phyloP scores from a whole-genome alignment of 2,113 vertebrate species.

The Dicaeum eximium region DNA sequence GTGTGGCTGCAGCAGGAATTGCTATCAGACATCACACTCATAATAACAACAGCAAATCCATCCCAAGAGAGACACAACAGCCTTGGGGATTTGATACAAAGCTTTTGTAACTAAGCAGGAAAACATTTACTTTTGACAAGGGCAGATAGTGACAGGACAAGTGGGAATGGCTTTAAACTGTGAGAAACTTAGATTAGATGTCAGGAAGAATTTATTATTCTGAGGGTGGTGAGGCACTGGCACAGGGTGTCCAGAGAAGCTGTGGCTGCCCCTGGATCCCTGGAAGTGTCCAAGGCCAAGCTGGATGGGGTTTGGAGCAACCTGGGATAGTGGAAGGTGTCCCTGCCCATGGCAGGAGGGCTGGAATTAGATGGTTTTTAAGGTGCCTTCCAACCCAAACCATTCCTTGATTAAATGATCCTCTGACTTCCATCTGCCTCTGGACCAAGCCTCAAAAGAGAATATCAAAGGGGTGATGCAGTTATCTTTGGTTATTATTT shows the following conservation, averaged over 20 bases:
- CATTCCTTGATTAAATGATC: neutral
- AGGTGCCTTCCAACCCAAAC: neutral
- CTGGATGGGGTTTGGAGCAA: fast-evolving
- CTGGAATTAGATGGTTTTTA: neutral
- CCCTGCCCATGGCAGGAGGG: neutral
- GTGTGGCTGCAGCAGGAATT: neutral
- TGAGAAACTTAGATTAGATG: neutral
- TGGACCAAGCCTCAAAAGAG: neutral
- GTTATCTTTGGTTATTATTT: neutral
- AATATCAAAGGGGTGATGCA: neutral
- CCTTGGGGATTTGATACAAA: neutral
- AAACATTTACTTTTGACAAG: neutral
- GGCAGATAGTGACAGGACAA: neutral
- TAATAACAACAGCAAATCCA: neutral
- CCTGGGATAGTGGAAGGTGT: fast-evolving
- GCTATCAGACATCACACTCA: neutral
- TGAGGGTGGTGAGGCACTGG: neutral
- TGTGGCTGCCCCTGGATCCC: neutral
- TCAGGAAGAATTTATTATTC: neutral
- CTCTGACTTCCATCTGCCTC: neutral
- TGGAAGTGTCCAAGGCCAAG: neutral
- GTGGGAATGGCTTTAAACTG: neutral
- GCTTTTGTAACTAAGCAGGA: neutral
- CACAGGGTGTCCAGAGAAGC: neutral
- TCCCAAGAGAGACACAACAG: neutral